A percentile compares a stretch with the other conserved stretches of the same genome.
These are phyloP conservation scores for Callorhinus ursinus DNA, from an alignment of 2,113 vertebrate genomes.

Conservation along the genomic window DNA sequence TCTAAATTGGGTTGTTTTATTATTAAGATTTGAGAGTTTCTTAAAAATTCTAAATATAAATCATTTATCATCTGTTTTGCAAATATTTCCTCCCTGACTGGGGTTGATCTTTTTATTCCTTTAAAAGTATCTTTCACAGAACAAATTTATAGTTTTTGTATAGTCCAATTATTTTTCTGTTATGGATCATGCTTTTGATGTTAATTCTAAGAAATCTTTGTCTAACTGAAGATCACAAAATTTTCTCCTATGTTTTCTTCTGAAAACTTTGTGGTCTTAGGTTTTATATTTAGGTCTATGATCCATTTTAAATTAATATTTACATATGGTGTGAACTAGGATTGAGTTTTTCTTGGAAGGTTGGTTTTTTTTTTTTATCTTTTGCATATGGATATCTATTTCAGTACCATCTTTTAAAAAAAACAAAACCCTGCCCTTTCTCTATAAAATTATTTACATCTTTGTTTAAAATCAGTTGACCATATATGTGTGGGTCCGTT, in stretches of 20 bases:
- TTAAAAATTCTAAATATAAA: not conserved
- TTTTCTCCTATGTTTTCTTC: not conserved
- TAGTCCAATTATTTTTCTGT: not conserved
- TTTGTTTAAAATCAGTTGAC: not conserved
- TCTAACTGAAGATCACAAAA: not conserved
- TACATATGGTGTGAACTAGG: not conserved
- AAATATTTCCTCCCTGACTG: not conserved
- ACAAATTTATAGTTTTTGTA: not conserved
- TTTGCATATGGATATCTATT: not conserved
- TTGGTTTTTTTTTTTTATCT: not conserved
- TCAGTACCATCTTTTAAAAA: not conserved
- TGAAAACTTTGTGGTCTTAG: not conserved
- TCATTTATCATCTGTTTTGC: not conserved
- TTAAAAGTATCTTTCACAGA: not conserved
- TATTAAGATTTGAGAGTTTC: not conserved
- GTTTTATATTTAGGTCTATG: not conserved
- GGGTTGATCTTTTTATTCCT: not conserved
- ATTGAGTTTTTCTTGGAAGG: not conserved
- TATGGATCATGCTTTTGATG: not conserved
- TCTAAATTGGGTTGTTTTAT: not conserved
- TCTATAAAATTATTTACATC: not conserved
- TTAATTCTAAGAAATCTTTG: not conserved
- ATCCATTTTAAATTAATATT: conserved; percentile 10
- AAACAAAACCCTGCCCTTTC: not conserved
- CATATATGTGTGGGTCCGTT: not conserved